phyloP scores from a whole-genome alignment of 2,888 invertebrate genomes.

The Mongoloraphidia duomilia region DNA sequence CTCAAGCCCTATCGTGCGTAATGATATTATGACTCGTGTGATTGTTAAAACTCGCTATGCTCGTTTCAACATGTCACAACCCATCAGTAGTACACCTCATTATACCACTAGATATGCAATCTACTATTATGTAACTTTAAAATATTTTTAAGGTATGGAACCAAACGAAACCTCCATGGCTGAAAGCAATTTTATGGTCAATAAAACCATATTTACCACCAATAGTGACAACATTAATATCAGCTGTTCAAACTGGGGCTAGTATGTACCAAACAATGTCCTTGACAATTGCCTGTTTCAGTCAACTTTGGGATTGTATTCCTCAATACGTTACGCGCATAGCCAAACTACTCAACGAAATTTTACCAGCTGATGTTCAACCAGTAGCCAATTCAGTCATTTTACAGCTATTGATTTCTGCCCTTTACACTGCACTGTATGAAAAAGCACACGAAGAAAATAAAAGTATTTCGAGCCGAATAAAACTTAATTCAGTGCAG shows the following conservation, averaged over 20 bases:
- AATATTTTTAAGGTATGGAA: conserved; percentile 54
- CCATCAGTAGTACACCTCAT: no score
- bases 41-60: no score
- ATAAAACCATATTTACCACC: conserved; percentile 46
- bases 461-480: conserved; percentile 12
- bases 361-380: conserved; percentile 51
- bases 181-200: conserved; percentile 53
- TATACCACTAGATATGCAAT: no score
- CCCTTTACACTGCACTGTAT: conserved; percentile 50
- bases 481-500: conserved; percentile 14
- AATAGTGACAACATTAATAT: conserved; percentile 50
- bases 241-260: conserved; percentile 58
- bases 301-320: conserved; percentile 52
- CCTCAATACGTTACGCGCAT: conserved; percentile 39
- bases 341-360: conserved; percentile 46
- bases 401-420: conserved; percentile 54
- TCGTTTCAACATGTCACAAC: no score
- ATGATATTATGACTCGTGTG: no score
- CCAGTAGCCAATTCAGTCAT: conserved; percentile 58
- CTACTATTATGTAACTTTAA: no score
- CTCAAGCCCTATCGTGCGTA: no score
- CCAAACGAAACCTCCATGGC: conserved; percentile 63
- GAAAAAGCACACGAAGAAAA: conserved; percentile 31
- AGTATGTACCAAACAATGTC: conserved; percentile 73
- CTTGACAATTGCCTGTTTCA: conserved; percentile 52